Conservation (phyloP, 2,888 invertebrate species). For the Apomyelois bistriatella region DNA sequence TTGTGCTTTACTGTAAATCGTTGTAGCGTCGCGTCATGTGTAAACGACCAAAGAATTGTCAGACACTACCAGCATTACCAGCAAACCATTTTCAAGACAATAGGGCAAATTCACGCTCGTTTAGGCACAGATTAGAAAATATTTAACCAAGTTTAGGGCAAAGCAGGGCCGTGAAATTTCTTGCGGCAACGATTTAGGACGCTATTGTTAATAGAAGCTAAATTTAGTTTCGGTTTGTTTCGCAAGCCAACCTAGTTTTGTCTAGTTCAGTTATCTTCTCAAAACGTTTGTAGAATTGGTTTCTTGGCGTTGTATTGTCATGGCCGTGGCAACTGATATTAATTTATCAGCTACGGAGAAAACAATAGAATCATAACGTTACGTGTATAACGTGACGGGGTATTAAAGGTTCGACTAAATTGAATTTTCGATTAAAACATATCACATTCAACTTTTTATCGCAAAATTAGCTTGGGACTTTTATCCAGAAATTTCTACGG, state of each 20-base stretch:
- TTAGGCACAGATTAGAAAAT: neutral
- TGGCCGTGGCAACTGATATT: too few relatives aligned
- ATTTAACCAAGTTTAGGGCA: conserved; percentile 12
- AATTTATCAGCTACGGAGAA: too few relatives aligned
- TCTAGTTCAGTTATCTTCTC: neutral
- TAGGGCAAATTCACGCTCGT: neutral
- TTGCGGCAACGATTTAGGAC: conserved; percentile 2
- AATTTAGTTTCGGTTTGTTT: conserved; percentile 11
- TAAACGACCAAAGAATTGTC: neutral
- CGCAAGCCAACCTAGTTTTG: conserved; percentile 9
- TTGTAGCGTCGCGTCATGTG: too few relatives aligned
- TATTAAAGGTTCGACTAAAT: too few relatives aligned
- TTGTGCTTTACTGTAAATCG: too few relatives aligned
- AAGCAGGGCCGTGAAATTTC: conserved; percentile 16
- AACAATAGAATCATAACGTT: too few relatives aligned
- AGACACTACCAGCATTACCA: neutral
- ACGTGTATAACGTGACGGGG: too few relatives aligned
- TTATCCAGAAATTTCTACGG: too few relatives aligned
- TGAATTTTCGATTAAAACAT: too few relatives aligned
- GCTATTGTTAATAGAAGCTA: conserved; percentile 13
- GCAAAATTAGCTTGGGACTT: too few relatives aligned
- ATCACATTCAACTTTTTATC: too few relatives aligned
- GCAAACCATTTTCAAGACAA: neutral
- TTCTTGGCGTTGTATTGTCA: too few relatives aligned
- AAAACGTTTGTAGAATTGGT: neutral